phyloP scores from a whole-genome alignment of 1,140 invertebrate species.

The Homarus americanus region DNA sequence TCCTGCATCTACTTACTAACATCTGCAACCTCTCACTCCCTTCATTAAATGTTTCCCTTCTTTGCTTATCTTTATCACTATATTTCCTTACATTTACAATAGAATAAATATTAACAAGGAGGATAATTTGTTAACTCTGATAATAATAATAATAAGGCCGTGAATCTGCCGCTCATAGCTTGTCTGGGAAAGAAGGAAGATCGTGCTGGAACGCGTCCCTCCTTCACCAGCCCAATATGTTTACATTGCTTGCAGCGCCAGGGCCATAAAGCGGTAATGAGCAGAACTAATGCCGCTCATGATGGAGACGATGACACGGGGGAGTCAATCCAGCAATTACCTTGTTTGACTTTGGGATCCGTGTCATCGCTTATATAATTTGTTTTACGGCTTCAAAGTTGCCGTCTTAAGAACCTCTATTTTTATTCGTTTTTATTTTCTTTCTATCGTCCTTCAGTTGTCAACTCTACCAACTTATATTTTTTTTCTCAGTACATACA shows the following conservation, averaged over 20 bases:
- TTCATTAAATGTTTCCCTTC: no score
- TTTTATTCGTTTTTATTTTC: not conserved
- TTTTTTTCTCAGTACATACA: no score
- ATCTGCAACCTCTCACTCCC: no score
- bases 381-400: not conserved
- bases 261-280: conserved; percentile 32
- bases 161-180: no score
- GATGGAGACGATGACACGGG: conserved; percentile 21
- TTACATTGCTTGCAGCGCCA: conserved; percentile 35
- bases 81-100: no score
- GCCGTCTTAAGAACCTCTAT: not conserved
- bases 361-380: not conserved
- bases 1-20: no score
- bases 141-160: no score
- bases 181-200: not conserved
- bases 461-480: no score
- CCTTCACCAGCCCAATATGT: not conserved
- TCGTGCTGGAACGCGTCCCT: not conserved
- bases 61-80: no score
- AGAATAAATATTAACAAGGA: no score
- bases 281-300: conserved; percentile 21
- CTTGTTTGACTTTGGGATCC: not conserved
- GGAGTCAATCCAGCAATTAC: not conserved
- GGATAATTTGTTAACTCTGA: no score
- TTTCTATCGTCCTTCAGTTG: no score